Percentiles rank a stretch among this genome's conserved stretches.
phyloP scores from a whole-genome alignment of 2,113 vertebrate genomes.

The Phalacrocorax brasilianus region DNA sequence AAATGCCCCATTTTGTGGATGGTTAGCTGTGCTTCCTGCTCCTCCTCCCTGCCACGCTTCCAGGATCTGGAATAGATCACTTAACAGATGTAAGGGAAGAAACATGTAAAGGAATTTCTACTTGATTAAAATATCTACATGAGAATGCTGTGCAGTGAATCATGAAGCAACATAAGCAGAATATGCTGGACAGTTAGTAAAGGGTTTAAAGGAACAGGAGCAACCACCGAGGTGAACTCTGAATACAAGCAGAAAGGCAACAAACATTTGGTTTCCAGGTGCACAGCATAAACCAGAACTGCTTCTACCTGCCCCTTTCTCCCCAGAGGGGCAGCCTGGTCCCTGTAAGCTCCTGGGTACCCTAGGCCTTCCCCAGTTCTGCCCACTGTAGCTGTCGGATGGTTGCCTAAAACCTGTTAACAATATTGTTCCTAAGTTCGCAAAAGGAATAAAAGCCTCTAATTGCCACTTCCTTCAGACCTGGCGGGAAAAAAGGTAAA shows the following conservation, averaged over 20 bases:
- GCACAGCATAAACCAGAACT: background rate
- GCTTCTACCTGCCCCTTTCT: background rate
- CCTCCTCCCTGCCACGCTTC: background rate
- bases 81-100: background rate
- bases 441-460: background rate
- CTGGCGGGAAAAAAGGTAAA: background rate
- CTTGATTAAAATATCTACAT: background rate
- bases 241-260: background rate
- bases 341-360: background rate
- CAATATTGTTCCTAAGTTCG: accelerated
- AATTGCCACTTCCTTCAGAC: background rate
- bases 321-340: background rate
- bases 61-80: background rate
- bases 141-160: background rate
- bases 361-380: background rate
- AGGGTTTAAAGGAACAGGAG: background rate
- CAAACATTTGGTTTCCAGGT: background rate
- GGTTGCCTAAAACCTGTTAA: background rate
- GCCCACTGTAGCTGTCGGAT: background rate
- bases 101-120: background rate
- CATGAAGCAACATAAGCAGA: background rate
- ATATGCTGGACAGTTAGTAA: background rate
- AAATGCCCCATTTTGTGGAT: background rate
- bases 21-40: background rate
- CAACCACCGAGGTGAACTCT: background rate